Conservation (phyloP, 1,140 invertebrate genomes). For the Tachypleus tridentatus region DNA sequence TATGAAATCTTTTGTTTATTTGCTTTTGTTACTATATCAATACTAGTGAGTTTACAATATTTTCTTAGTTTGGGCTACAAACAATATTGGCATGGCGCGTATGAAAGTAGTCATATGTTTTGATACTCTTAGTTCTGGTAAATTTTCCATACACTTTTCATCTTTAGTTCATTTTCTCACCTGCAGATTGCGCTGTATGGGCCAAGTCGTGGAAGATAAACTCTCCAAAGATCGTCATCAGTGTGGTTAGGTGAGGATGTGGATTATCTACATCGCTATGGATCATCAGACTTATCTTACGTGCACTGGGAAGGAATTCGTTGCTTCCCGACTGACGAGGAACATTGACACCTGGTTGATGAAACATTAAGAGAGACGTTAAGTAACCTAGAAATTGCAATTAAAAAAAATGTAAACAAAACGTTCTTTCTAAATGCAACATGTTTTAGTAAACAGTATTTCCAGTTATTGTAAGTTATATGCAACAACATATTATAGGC, state of each 20-base stretch:
- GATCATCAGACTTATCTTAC: constrained; percentile 51
- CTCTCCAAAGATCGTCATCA: constrained; percentile 64
- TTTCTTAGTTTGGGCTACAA: too few species aligned
- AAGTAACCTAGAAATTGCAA: neutral
- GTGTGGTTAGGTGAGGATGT: constrained; percentile 46
- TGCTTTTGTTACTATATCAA: too few species aligned
- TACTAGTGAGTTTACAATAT: too few species aligned
- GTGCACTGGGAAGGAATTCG: constrained; percentile 46
- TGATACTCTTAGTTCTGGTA: too few species aligned
- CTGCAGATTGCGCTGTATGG: constrained; percentile 54
- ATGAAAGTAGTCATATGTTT: too few species aligned
- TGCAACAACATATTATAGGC: too few species aligned
- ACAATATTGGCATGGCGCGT: too few species aligned
- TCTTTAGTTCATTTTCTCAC: constrained; percentile 5
- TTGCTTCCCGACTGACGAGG: constrained; percentile 17
- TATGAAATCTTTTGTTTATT: too few species aligned
- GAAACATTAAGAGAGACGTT: neutral
- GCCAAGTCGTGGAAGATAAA: constrained; percentile 64
- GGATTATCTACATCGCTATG: constrained; percentile 40
- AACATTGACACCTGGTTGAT: constrained; percentile 16
- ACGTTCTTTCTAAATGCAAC: too few species aligned
- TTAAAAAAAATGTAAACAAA: neutral
- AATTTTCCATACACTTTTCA: too few species aligned
- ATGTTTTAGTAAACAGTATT: too few species aligned
- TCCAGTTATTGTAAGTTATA: too few species aligned